phyloP scores from a whole-genome alignment of 2,888 invertebrate genomes.

The Linyphia triangularis region DNA sequence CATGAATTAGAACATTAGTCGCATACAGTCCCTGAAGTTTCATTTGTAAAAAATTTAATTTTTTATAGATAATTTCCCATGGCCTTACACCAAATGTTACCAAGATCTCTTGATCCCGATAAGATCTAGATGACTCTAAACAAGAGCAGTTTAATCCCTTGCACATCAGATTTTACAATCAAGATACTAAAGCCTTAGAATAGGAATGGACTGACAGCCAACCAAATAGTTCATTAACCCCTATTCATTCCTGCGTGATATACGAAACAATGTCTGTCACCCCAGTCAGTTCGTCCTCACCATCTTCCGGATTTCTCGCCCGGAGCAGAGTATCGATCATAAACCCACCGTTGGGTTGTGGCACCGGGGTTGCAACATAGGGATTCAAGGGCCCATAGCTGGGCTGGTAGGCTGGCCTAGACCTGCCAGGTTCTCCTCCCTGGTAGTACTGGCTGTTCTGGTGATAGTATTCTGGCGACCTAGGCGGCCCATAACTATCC shows the following conservation, averaged over 20 bases:
- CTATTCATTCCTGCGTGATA: constrained; percentile 68
- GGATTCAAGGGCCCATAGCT: constrained; percentile 66
- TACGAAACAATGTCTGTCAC: constrained; percentile 72
- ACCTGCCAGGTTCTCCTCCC: constrained; percentile 45
- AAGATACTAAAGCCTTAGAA: no score
- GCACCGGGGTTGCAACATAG: constrained; percentile 66
- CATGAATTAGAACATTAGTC: no score
- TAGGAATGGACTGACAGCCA: no score
- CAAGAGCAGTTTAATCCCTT: no score
- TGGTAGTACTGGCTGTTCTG: constrained; percentile 65
- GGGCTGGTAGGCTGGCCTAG: constrained; percentile 72
- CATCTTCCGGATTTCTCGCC: constrained; percentile 63
- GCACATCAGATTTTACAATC: no score
- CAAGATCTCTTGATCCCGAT: no score
- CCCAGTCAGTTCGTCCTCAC: constrained; percentile 64
- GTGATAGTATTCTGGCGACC: constrained; percentile 66
- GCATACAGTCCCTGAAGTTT: no score
- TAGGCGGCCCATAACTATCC: constrained; percentile 68
- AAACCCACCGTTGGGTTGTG: constrained; percentile 76
- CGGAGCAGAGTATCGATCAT: constrained; percentile 76
- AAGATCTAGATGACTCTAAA: no score
- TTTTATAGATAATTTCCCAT: no score
- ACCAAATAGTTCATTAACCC: neutral
- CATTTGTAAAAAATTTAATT: no score
- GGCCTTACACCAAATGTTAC: no score